A percentile compares a stretch with the other conserved stretches of the same genome.
These are phyloP conservation scores for Lymantria dispar DNA, from an alignment of 2,888 invertebrate species.

Conservation along the genomic window DNA sequence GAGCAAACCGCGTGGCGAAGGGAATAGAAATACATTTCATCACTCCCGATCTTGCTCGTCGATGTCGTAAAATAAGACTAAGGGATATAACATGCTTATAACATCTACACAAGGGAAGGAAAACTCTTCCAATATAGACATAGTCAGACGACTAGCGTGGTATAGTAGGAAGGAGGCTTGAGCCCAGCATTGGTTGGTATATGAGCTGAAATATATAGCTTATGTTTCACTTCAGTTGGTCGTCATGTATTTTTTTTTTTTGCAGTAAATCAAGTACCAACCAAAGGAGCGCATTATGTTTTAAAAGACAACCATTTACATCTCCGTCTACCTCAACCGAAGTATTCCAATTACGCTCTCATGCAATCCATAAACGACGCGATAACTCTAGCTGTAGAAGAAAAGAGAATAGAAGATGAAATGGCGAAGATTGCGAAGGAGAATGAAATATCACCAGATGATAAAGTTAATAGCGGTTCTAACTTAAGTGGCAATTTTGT, in stretches of 20 bases:
- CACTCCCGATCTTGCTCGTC: too few species aligned
- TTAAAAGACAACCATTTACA: conserved; percentile 51
- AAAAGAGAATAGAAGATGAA: conserved; percentile 76
- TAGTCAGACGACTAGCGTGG: too few species aligned
- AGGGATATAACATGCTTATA: too few species aligned
- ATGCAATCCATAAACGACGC: conserved; percentile 88
- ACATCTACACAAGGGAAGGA: too few species aligned
- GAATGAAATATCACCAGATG: conserved; percentile 67
- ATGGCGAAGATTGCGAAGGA: conserved; percentile 65
- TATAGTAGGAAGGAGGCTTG: too few species aligned
- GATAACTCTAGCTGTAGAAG: conserved; percentile 78
- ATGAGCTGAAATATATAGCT: too few species aligned
- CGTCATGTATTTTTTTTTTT: neutral
- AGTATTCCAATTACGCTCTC: conserved; percentile 84
- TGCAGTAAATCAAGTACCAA: conserved; percentile 42
- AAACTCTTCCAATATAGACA: too few species aligned
- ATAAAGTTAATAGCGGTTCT: conserved; percentile 18
- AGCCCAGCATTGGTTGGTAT: too few species aligned
- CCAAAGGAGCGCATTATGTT: conserved; percentile 56
- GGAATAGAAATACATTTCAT: too few species aligned
- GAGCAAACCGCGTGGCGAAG: too few species aligned
- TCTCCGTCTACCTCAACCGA: conserved; percentile 54
- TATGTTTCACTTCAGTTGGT: too few species aligned
- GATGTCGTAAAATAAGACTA: too few species aligned
- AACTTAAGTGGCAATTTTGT: conserved; percentile 16